phyloP scores from a whole-genome alignment of 2,888 invertebrate genomes.

The Orchestes rusci region DNA sequence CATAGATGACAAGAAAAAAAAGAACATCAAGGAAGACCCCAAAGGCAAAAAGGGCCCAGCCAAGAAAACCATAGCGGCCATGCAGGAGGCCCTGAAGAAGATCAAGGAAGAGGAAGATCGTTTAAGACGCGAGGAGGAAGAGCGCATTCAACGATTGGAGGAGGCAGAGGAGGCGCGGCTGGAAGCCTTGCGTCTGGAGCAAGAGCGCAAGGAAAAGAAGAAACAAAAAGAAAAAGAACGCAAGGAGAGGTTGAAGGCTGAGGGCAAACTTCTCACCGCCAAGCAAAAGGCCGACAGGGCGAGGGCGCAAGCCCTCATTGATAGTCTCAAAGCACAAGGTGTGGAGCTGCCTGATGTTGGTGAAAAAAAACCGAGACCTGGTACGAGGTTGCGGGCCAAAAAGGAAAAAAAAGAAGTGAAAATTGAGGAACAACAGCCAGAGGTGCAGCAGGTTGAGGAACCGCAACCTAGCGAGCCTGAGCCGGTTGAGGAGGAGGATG shows the following conservation, averaged over 20 bases:
- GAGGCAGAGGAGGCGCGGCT: slow-evolving; percentile 68
- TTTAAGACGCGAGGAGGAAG: slow-evolving; percentile 67
- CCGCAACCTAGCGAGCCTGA: slow-evolving; percentile 26
- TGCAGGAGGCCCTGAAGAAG: slow-evolving; percentile 87
- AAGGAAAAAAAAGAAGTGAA: slow-evolving; percentile 53
- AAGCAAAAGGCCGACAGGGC: slow-evolving; percentile 90
- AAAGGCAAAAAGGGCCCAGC: slow-evolving; percentile 59
- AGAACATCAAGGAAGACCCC: slow-evolving; percentile 42
- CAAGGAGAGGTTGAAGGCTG: slow-evolving; percentile 89
- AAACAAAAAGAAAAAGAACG: slow-evolving; percentile 88
- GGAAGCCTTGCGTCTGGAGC: slow-evolving; percentile 71
- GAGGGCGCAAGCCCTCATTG: slow-evolving; percentile 81
- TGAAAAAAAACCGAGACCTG: slow-evolving; percentile 54
- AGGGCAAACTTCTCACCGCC: slow-evolving; percentile 87
- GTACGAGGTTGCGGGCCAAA: slow-evolving; percentile 67
- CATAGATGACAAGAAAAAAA: slow-evolving; percentile 43
- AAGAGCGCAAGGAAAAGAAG: slow-evolving; percentile 74
- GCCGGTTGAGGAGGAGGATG: slow-evolving; percentile 40
- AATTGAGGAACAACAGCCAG: slow-evolving; percentile 23
- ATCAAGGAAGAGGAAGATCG: slow-evolving; percentile 85
- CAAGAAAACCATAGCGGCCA: slow-evolving; percentile 79
- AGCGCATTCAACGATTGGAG: slow-evolving; percentile 73
- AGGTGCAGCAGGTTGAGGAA: slow-evolving; percentile 26
- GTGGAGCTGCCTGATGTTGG: slow-evolving; percentile 70
- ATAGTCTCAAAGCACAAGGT: slow-evolving; percentile 75